These are phyloP conservation scores for Xyrichtys novacula DNA, from an alignment of 2,797 vertebrate species.

Conservation along the genomic window DNA sequence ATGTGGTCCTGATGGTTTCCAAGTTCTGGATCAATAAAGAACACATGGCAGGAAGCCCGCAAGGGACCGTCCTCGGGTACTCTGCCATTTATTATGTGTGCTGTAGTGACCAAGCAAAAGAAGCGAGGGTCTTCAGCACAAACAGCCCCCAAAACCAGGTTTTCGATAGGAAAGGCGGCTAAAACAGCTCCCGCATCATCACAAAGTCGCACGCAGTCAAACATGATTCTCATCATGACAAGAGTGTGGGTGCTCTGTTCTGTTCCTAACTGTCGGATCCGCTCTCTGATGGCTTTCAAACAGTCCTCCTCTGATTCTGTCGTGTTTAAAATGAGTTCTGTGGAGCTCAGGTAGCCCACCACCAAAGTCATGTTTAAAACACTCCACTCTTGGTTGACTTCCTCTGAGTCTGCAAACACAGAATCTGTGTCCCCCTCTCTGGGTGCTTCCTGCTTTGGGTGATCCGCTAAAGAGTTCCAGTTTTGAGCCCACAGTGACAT, in stretches of 20 bases:
- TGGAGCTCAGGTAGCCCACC: constrained; percentile 95
- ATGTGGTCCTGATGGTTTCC: constrained; percentile 91
- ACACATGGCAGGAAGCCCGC: constrained; percentile 95
- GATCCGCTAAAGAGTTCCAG: constrained; percentile 63
- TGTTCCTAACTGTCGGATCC: constrained; percentile 91
- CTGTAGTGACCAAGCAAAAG: constrained; percentile 94
- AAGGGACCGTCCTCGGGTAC: constrained; percentile 84
- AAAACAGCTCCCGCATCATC: constrained; percentile 88
- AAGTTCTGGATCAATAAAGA: constrained; percentile 95
- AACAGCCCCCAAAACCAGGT: constrained; percentile 93
- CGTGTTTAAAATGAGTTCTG: constrained; percentile 90
- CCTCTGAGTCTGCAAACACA: constrained; percentile 83
- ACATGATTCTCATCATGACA: constrained; percentile 95
- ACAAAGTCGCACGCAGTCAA: constrained; percentile 93
- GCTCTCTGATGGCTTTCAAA: constrained; percentile 90
- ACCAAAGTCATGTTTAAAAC: constrained; percentile 93
- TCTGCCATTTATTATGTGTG: constrained; percentile 85
- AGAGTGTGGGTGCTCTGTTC: constrained; percentile 95
- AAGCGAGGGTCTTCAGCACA: constrained; percentile 95
- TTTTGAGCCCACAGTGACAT: constrained; percentile 84
- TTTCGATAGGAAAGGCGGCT: constrained; percentile 93
- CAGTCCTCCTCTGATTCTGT: constrained; percentile 88
- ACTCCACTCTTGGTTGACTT: constrained; percentile 86
- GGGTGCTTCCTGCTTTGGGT: constrained; percentile 76
- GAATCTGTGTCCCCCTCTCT: constrained; percentile 79